A percentile compares a stretch with the other conserved stretches of the same genome.
phyloP scores from a whole-genome alignment of 2,797 vertebrate species.

The Lerista edwardsae region DNA sequence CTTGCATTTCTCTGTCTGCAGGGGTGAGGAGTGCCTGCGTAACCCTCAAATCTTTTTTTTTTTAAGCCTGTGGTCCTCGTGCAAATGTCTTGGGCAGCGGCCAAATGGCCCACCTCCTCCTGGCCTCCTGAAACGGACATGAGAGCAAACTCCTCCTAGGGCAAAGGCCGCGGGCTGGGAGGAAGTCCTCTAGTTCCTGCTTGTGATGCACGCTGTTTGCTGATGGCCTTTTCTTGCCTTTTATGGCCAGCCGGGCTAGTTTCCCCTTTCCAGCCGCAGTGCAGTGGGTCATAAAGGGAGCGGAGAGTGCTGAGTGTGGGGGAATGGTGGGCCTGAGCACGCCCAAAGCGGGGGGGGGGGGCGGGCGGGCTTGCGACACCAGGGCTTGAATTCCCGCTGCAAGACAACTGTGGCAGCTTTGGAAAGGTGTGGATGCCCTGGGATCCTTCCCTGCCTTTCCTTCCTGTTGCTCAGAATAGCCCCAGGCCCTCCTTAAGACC shows the following conservation, averaged over 20 bases:
- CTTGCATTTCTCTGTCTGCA: neutral
- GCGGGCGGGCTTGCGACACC: slow-evolving; percentile 29
- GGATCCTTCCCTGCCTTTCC: slow-evolving; percentile 2
- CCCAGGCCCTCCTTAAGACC: slow-evolving; percentile 6
- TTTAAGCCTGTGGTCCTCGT: neutral
- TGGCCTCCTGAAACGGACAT: neutral
- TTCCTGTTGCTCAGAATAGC: slow-evolving; percentile 45
- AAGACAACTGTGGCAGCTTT: slow-evolving; percentile 46
- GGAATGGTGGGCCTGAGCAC: slow-evolving; percentile 41
- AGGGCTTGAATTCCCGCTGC: slow-evolving; percentile 30
- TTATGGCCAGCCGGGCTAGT: slow-evolving; percentile 74
- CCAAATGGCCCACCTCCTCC: accelerated
- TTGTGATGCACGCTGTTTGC: slow-evolving; percentile 60
- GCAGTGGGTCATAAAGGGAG: slow-evolving; percentile 59
- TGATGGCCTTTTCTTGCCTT: slow-evolving; percentile 72
- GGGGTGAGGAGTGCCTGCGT: no score
- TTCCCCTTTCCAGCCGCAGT: slow-evolving; percentile 52
- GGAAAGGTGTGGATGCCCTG: slow-evolving; percentile 21
- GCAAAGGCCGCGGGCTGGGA: slow-evolving; percentile 22
- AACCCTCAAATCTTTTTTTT: no score
- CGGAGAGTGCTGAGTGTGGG: slow-evolving; percentile 25
- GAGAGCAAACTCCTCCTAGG: slow-evolving; percentile 23
- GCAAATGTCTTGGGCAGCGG: neutral
- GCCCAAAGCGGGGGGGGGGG: slow-evolving; percentile 36
- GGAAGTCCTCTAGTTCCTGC: slow-evolving; percentile 68